Evolutionary conservation across 2,113 vertebrate genomes (phyloP).

Genomic region (Cariama cristata): DNA sequence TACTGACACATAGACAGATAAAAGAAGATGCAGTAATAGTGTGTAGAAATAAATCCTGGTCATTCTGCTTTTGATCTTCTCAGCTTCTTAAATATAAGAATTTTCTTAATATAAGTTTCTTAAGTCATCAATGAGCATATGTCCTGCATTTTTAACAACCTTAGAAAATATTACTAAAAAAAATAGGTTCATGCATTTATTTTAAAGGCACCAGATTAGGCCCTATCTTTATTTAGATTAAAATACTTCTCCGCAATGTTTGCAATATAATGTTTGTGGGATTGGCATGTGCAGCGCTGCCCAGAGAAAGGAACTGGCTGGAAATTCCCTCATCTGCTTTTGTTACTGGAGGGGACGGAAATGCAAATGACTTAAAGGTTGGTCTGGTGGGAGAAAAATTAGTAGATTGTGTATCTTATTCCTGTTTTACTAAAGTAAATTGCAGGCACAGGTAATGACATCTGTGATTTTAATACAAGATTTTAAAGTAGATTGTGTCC

Average conservation of each 20-base stretch:
- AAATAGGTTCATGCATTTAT: not conserved
- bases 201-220: not conserved
- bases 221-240: not conserved
- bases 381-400: not conserved
- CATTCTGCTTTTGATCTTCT: slow-evolving; percentile 23
- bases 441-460: not conserved
- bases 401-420: slow-evolving; percentile 1
- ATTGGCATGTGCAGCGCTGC: not conserved
- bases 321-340: slow-evolving; percentile 1
- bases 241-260: not conserved
- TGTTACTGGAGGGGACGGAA: not conserved
- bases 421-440: not conserved
- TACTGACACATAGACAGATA: not conserved
- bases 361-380: not conserved
- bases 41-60: slow-evolving; percentile 33
- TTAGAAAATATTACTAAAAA: not conserved
- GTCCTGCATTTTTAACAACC: not conserved
- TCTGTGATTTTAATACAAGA: not conserved
- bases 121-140: not conserved
- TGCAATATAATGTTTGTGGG: not conserved
- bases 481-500: not conserved
- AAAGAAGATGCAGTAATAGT: slow-evolving; percentile 4
- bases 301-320: not conserved
- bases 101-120: not conserved
- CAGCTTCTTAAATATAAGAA: not conserved